Percentiles rank a stretch among this genome's conserved stretches.
These are phyloP conservation scores for Hyla sarda DNA, from an alignment of 2,113 vertebrate species.

Conservation along the genomic window DNA sequence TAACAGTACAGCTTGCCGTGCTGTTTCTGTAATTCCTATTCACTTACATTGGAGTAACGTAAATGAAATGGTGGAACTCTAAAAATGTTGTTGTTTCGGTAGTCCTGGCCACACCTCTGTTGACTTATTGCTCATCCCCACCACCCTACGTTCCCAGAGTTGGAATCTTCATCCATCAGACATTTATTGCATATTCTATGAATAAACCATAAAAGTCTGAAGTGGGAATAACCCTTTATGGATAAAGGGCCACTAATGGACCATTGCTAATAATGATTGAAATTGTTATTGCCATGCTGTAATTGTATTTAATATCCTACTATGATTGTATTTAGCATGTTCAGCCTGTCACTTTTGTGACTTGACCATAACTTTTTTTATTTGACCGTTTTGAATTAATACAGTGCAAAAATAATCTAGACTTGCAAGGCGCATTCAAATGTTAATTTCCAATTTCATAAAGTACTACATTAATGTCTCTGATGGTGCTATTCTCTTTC, in stretches of 20 bases:
- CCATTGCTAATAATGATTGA: neutral
- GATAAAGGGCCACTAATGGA: neutral
- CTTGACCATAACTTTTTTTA: conserved; percentile 24
- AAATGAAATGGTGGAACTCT: no score
- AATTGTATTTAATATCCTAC: neutral
- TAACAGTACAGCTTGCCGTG: no score
- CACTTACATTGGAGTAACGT: no score
- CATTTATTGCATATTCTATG: no score
- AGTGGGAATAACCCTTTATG: neutral
- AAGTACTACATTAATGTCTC: conserved; percentile 66
- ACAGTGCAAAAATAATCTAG: conserved; percentile 61
- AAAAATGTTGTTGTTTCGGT: no score
- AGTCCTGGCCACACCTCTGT: no score
- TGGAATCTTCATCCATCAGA: no score
- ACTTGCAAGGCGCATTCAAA: conserved; percentile 57
- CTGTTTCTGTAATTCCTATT: no score
- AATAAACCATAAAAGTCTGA: neutral
- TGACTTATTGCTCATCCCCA: no score
- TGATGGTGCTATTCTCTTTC: conserved; percentile 68
- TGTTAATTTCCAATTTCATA: conserved; percentile 66
- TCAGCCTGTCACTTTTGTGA: conserved; percentile 12
- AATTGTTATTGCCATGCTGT: neutral
- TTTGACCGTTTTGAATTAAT: conserved; percentile 25
- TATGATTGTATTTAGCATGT: conserved; percentile 12
- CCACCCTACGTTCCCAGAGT: no score